Percentiles rank a stretch among this genome's conserved stretches.
Conservation (phyloP, 2,113 vertebrate species). For the Syrmaticus mikado region DNA sequence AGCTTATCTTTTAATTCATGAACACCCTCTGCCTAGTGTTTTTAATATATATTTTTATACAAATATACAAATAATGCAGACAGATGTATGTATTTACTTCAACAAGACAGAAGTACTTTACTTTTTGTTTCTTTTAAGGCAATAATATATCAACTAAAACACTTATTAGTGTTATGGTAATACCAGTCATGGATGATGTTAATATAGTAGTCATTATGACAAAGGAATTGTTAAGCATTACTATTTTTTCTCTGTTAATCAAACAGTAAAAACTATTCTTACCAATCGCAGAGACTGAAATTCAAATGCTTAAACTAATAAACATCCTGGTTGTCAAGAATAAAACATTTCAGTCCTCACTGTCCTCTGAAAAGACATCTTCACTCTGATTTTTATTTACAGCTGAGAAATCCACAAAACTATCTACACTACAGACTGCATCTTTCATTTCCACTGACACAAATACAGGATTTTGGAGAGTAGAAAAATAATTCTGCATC, state of each 20-base stretch:
- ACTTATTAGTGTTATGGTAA: not conserved
- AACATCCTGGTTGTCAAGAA: not conserved
- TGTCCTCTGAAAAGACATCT: not conserved
- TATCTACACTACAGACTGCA: not conserved
- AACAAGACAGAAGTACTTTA: not conserved
- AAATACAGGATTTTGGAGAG: not conserved
- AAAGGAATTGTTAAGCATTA: not conserved
- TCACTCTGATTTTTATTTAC: not conserved
- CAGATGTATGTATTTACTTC: not conserved
- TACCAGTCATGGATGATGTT: not conserved
- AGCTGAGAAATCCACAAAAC: rapidly evolving
- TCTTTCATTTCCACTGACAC: not conserved
- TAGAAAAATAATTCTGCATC: not conserved
- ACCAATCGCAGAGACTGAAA: not conserved
- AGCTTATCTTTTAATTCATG: constrained; percentile 49
- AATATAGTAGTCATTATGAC: not conserved
- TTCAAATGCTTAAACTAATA: not conserved
- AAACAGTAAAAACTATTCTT: not conserved
- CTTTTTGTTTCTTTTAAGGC: not conserved
- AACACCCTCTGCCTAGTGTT: not conserved
- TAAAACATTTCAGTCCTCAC: not conserved
- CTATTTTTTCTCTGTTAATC: not conserved
- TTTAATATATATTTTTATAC: no score
- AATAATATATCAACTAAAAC: not conserved
- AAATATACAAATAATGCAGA: no score